Evolutionary conservation across 1,140 invertebrate species (phyloP).

Genomic region (Heliconius congener): DNA sequence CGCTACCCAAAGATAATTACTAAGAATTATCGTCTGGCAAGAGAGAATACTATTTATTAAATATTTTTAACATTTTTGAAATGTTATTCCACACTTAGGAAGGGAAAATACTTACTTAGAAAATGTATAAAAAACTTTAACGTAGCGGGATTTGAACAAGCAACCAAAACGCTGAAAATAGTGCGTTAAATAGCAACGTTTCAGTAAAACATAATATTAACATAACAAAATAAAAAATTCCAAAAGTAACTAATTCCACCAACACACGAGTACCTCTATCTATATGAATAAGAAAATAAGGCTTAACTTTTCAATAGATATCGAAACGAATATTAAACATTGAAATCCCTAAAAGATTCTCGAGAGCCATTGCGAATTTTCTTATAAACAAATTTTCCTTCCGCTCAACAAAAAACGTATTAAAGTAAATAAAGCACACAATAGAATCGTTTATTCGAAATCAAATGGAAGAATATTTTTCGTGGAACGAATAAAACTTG

Average conservation of each 20-base stretch:
- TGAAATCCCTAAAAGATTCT: constrained; percentile 29
- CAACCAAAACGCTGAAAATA: too few species aligned
- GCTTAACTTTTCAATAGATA: constrained; percentile 12
- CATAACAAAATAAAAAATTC: not conserved
- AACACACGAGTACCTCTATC: not conserved
- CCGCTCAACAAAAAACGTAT: constrained; percentile 32
- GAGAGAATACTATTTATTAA: too few species aligned
- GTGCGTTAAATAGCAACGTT: too few species aligned
- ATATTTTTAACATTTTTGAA: too few species aligned
- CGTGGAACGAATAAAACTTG: constrained; percentile 12
- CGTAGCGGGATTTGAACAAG: too few species aligned
- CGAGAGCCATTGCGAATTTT: constrained; percentile 26
- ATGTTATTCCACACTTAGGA: too few species aligned
- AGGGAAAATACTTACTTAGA: too few species aligned
- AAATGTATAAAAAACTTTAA: too few species aligned
- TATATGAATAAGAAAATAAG: constrained; percentile 9
- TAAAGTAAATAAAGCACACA: constrained; percentile 35
- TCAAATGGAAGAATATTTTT: constrained; percentile 38
- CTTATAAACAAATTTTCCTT: constrained; percentile 38
- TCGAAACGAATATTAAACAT: constrained; percentile 27
- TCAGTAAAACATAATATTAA: not conserved
- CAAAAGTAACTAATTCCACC: not conserved
- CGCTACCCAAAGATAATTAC: too few species aligned
- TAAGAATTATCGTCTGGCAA: too few species aligned
- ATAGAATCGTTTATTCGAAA: constrained; percentile 35